phyloP scores from a whole-genome alignment of 2,113 vertebrate genomes.

The Fulmarus glacialis region DNA sequence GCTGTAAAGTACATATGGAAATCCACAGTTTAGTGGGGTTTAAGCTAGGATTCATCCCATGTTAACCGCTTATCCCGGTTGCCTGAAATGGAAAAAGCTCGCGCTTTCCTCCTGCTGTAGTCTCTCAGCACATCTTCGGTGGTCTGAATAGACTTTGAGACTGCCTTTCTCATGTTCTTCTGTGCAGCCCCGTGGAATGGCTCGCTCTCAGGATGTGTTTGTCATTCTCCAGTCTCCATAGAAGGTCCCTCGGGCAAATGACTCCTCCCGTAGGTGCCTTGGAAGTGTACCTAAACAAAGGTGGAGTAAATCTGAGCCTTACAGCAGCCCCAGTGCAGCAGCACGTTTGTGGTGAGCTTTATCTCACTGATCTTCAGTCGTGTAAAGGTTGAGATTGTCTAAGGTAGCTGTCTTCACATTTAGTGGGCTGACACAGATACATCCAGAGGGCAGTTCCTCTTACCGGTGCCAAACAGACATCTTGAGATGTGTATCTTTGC shows the following conservation, averaged over 20 bases:
- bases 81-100: neutral
- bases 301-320: neutral
- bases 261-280: neutral
- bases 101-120: neutral
- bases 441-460: neutral
- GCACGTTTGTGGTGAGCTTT: neutral
- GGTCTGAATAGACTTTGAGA: neutral
- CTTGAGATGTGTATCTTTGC: neutral
- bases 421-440: neutral
- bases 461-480: neutral
- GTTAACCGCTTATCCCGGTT: neutral
- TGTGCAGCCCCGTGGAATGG: neutral
- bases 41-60: neutral
- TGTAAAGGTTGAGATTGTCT: neutral
- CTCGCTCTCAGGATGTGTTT: neutral
- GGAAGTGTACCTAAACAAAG: neutral
- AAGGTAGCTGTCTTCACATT: neutral
- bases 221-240: neutral
- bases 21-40: neutral
- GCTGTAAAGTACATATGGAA: neutral
- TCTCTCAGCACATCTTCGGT: neutral
- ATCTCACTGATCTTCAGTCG: neutral
- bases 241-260: neutral
- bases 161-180: neutral
- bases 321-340: neutral